Percentiles rank a stretch among this genome's conserved stretches.
Evolutionary conservation across 2,113 vertebrate species (phyloP).

Genomic region (Equus quagga): DNA sequence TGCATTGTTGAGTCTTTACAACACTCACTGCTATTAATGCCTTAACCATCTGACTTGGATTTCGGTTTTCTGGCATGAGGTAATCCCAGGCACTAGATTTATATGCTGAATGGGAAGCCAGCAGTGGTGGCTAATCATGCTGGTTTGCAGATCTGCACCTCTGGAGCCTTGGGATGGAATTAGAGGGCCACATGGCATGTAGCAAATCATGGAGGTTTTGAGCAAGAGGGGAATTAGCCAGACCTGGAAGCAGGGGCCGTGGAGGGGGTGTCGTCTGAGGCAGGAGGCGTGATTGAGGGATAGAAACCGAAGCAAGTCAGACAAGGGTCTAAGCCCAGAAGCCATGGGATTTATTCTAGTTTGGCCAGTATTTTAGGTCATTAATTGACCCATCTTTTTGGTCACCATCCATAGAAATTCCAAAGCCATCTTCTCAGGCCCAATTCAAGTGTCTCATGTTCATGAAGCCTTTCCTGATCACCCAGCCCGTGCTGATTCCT

Average conservation of each 20-base stretch:
- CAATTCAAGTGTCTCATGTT: not conserved
- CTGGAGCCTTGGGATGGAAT: constrained; percentile 82
- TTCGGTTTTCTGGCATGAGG: constrained; percentile 84
- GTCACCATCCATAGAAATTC: not conserved
- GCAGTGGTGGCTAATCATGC: constrained; percentile 71
- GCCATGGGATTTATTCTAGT: not conserved
- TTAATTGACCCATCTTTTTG: not conserved
- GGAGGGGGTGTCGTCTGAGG: constrained; percentile 28
- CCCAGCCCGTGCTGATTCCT: not conserved
- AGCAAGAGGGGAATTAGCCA: constrained; percentile 69
- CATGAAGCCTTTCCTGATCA: not conserved
- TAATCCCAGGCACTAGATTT: constrained; percentile 79
- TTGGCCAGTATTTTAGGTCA: not conserved
- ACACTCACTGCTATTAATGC: constrained; percentile 85
- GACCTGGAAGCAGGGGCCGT: constrained; percentile 52
- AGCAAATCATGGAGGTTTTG: constrained; percentile 75
- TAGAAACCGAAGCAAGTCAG: not conserved
- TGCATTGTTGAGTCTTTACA: constrained; percentile 83
- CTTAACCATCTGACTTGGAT: constrained; percentile 84
- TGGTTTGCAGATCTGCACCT: constrained; percentile 76
- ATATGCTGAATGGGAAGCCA: constrained; percentile 62
- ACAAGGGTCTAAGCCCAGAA: not conserved
- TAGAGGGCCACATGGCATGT: constrained; percentile 69
- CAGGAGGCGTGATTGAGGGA: constrained; percentile 31
- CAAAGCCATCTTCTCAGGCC: not conserved